Base-by-base conservation (phyloP, 2,113 vertebrate species). In the Aythya baeri region DNA sequence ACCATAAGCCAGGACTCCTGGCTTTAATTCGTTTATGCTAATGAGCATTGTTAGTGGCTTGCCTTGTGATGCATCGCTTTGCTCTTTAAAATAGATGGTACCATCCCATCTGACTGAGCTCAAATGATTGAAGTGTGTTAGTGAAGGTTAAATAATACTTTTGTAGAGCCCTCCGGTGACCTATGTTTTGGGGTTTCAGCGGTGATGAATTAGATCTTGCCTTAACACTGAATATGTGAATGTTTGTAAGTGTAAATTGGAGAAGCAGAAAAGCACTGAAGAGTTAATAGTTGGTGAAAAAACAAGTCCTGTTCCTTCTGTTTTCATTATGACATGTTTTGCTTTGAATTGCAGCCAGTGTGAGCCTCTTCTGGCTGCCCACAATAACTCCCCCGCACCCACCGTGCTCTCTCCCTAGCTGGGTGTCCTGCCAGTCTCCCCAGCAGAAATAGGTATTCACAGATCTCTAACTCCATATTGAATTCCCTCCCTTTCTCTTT, bases 331-430 rank as follows among this genome's bases (percentile, higher is more conserved):
- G 81, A 44, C 41, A 52, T 34, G 6, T 58, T 89, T 61, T 68
- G 38, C 43, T 89, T 78, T 82, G 76, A 68, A n/a, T 31, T 23
- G 59, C 52, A 46, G 65, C 54, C 89, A 86, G 29, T 1, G 4
- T 11, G 65, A 81, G 6, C 71, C 43, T 12, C 71, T 41, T 36
- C 70, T 26, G 23, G 62, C 74, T 13, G 32, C 22, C 22, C 62
- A 44, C 74, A 61, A 46, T 6, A 18, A 72, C 63, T 61, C n/a
- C 54, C 29, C 25, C 13, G 25, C 16, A 5, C 29, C 70, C 29
- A 10, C 1, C 0, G 4, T 27, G 43, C 17, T 74, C 44, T 31
- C 61, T 58, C 55, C 8, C 36, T 0, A 1, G 74, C 55, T 34
- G 22, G 7, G 4, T 9, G 26, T n/a, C 54, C 67, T 58, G 41